Evolutionary conservation across 2,113 vertebrate genomes (phyloP).

Genomic region (Junco hyemalis): DNA sequence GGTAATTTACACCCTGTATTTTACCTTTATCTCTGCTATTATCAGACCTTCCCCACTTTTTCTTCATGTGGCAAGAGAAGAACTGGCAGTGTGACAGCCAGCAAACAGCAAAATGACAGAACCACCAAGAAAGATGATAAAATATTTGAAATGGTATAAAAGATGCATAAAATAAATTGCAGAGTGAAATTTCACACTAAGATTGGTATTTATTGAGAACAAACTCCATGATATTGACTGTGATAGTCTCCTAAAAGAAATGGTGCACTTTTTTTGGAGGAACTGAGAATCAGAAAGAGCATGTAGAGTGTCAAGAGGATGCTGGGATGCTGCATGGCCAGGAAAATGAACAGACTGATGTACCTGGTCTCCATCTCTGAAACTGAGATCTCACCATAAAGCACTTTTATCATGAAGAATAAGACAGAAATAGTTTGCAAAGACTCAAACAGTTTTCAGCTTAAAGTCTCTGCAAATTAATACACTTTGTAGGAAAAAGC

Average conservation of each 20-base stretch:
- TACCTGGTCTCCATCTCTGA: neutral
- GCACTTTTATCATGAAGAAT: neutral
- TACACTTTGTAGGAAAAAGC: neutral
- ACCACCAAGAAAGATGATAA: neutral
- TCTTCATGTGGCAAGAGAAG: neutral
- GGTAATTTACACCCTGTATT: neutral
- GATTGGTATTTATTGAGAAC: neutral
- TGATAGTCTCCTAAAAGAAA: neutral
- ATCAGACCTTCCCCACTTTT: neutral
- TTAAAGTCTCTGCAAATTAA: constrained; percentile 16
- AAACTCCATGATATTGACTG: neutral
- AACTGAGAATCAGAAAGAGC: neutral
- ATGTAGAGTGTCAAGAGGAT: rapidly evolving
- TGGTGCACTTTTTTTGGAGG: neutral
- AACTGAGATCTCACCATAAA: neutral
- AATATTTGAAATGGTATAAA: neutral
- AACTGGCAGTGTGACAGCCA: neutral
- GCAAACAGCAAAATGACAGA: neutral
- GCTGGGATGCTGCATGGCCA: neutral
- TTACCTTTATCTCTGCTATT: neutral
- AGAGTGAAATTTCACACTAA: neutral
- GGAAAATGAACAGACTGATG: neutral
- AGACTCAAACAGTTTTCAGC: neutral
- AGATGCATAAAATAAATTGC: neutral
- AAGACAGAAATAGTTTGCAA: neutral